These are phyloP conservation scores for Vespertilio murinus DNA, from an alignment of 2,797 vertebrate species.

Conservation along the genomic window DNA sequence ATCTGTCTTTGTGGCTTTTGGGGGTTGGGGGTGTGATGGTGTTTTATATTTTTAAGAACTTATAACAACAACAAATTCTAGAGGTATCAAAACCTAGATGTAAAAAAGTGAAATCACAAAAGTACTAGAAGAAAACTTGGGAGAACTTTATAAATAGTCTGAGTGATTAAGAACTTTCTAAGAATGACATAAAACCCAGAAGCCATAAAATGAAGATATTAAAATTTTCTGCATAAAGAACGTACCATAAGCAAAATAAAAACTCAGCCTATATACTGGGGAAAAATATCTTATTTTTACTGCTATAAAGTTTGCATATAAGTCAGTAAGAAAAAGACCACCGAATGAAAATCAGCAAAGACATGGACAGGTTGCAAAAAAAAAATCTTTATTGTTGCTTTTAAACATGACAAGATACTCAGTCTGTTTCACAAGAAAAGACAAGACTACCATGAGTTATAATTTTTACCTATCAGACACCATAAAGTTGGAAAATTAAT, in stretches of 20 bases:
- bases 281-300: too few species aligned
- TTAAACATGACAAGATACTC: neutral
- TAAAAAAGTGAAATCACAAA: neutral
- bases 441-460: neutral
- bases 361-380: neutral
- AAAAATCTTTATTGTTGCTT: neutral
- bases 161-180: neutral
- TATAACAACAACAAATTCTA: neutral
- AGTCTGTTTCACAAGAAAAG: neutral
- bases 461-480: neutral
- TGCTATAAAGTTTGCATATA: neutral
- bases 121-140: neutral
- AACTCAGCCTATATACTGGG: neutral
- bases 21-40: neutral
- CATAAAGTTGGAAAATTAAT: too few species aligned
- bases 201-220: neutral
- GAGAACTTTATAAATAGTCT: neutral
- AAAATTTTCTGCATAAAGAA: neutral
- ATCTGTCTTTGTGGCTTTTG: neutral
- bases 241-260: neutral
- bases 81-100: neutral
- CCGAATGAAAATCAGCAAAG: neutral
- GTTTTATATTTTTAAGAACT: constrained; percentile 28
- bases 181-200: neutral
- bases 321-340: neutral